phyloP scores from a whole-genome alignment of 2,797 vertebrate species.

The Babyrousa celebensis region DNA sequence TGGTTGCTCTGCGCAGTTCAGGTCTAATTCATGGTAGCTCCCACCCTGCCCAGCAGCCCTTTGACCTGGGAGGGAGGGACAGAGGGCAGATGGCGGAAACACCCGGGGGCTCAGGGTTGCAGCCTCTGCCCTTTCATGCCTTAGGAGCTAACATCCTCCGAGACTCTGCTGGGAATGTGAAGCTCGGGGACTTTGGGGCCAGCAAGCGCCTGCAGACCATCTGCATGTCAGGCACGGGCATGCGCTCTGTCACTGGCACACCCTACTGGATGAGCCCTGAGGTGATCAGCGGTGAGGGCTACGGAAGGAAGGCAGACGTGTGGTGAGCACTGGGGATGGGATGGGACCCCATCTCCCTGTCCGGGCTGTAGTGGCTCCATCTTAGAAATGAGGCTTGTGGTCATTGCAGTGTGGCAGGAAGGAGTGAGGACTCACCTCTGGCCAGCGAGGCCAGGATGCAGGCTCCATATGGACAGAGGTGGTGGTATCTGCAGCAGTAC shows the following conservation, averaged over 20 bases:
- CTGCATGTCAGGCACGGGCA: slow-evolving; percentile 98
- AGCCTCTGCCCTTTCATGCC: slow-evolving; percentile 53
- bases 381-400: neutral
- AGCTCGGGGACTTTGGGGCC: slow-evolving; percentile 99
- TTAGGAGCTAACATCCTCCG: slow-evolving; percentile 94
- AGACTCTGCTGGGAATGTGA: slow-evolving; percentile 98
- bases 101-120: neutral
- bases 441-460: neutral
- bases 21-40: neutral
- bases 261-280: slow-evolving; percentile 99
- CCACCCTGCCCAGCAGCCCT: neutral
- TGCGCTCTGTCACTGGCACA: slow-evolving; percentile 98
- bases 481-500: neutral
- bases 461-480: neutral
- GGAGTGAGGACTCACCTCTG: neutral
- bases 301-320: slow-evolving; percentile 98
- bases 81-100: slow-evolving; percentile 50
- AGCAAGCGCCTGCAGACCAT: slow-evolving; percentile 99
- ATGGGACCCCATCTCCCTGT: neutral
- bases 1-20: neutral
- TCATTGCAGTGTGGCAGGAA: neutral
- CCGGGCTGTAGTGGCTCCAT: neutral
- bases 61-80: slow-evolving; percentile 52
- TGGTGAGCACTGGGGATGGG: slow-evolving; percentile 93
- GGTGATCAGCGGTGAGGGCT: slow-evolving; percentile 99